phyloP scores from a whole-genome alignment of 2,797 vertebrate genomes.

The Psittacula derbiana region DNA sequence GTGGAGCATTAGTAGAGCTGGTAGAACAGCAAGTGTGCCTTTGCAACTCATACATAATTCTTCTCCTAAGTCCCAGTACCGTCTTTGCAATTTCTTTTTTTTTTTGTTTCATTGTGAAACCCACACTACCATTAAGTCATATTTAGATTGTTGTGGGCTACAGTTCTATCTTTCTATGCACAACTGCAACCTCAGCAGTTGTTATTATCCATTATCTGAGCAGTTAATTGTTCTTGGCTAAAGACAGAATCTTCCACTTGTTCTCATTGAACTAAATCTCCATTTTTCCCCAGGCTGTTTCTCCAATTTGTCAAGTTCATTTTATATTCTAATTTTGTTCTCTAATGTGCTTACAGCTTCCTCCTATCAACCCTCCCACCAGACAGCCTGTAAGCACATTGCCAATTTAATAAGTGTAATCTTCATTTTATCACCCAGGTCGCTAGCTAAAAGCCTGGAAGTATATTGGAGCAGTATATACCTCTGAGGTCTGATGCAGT shows the following conservation, averaged over 20 bases:
- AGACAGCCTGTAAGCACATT: background rate
- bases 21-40: background rate
- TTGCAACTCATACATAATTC: background rate
- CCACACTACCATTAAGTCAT: background rate
- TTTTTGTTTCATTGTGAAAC: background rate
- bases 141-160: background rate
- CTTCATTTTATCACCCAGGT: slow-evolving; percentile 19
- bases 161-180: background rate
- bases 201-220: slow-evolving; percentile 7
- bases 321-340: slow-evolving; percentile 46
- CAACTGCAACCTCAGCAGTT: background rate
- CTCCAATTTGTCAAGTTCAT: slow-evolving; percentile 51
- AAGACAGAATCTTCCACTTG: slow-evolving; percentile 19
- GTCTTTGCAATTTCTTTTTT: background rate
- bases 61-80: background rate
- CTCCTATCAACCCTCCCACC: slow-evolving; percentile 24
- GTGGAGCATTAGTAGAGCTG: background rate
- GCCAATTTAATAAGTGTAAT: slow-evolving; percentile 28
- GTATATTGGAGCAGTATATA: background rate
- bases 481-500: background rate
- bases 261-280: slow-evolving; percentile 20
- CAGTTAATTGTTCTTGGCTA: slow-evolving; percentile 44
- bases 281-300: slow-evolving; percentile 10
- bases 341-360: slow-evolving; percentile 6
- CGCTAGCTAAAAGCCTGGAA: background rate